These are phyloP conservation scores for Palaemon carinicauda DNA, from an alignment of 1,140 invertebrate species.

Conservation along the genomic window DNA sequence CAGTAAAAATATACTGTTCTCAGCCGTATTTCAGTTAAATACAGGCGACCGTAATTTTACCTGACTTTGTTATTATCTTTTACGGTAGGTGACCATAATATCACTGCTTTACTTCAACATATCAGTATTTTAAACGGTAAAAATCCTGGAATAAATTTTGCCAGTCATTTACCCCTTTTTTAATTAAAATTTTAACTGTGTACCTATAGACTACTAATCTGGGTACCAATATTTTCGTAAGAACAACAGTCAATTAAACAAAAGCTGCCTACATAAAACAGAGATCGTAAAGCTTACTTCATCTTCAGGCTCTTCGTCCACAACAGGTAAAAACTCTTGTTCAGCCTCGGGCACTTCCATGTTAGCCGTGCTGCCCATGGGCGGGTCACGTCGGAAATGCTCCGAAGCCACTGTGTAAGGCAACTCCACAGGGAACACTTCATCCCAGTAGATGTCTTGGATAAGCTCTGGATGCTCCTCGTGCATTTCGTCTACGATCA, in stretches of 20 bases:
- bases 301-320: conserved; percentile 41
- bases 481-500: conserved; percentile 93
- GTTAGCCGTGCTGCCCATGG: conserved; percentile 82
- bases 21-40: too few species aligned
- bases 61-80: too few species aligned
- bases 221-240: neutral
- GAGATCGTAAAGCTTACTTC: neutral
- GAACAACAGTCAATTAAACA: neutral
- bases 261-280: neutral
- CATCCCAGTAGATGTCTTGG: conserved; percentile 89
- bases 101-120: too few species aligned
- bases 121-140: too few species aligned
- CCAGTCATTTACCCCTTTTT: too few species aligned
- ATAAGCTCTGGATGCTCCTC: conserved; percentile 87
- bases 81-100: too few species aligned
- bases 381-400: conserved; percentile 80
- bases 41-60: too few species aligned
- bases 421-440: conserved; percentile 82
- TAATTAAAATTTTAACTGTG: too few species aligned
- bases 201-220: too few species aligned
- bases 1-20: too few species aligned
- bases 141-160: too few species aligned
- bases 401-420: conserved; percentile 85
- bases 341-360: conserved; percentile 68
- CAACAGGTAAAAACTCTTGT: conserved; percentile 35